phyloP scores from a whole-genome alignment of 2,888 invertebrate genomes.

The Xanthia icteritia region DNA sequence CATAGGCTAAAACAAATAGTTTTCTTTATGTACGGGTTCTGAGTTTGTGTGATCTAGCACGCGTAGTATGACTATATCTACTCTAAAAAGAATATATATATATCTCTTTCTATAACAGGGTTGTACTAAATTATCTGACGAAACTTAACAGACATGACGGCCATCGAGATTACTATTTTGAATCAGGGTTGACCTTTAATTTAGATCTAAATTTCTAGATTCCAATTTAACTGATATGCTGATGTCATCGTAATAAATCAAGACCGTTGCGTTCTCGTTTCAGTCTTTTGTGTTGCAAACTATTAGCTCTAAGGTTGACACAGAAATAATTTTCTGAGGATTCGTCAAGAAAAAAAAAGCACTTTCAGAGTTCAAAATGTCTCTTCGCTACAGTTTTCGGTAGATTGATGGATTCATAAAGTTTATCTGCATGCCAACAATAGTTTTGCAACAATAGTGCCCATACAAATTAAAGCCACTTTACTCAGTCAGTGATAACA shows the following conservation, averaged over 20 bases:
- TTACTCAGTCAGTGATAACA: no score
- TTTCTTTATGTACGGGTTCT: background rate
- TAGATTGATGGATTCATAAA: background rate
- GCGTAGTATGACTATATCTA: background rate
- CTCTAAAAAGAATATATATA: background rate
- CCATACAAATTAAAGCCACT: no score
- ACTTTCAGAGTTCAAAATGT: background rate
- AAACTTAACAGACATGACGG: no score
- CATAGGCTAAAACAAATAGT: background rate
- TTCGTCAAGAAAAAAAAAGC: background rate
- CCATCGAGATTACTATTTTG: background rate
- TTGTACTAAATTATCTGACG: no score
- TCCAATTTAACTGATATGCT: slow-evolving; percentile 14
- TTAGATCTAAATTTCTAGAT: background rate
- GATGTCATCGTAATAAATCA: slow-evolving; percentile 32
- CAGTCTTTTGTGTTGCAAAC: background rate
- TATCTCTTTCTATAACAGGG: background rate
- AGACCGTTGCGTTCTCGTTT: slow-evolving; percentile 19
- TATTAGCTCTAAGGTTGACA: slow-evolving; percentile 6
- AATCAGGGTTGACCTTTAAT: slow-evolving; percentile 11
- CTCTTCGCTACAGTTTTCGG: background rate
- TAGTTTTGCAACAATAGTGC: no score
- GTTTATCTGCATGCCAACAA: no score
- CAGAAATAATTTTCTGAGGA: background rate
- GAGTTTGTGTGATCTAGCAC: background rate